Evolutionary conservation across 2,113 vertebrate genomes (phyloP), one percentile per base, ranked within the genome.

Genomic region (Tiliqua scincoides): DNA sequence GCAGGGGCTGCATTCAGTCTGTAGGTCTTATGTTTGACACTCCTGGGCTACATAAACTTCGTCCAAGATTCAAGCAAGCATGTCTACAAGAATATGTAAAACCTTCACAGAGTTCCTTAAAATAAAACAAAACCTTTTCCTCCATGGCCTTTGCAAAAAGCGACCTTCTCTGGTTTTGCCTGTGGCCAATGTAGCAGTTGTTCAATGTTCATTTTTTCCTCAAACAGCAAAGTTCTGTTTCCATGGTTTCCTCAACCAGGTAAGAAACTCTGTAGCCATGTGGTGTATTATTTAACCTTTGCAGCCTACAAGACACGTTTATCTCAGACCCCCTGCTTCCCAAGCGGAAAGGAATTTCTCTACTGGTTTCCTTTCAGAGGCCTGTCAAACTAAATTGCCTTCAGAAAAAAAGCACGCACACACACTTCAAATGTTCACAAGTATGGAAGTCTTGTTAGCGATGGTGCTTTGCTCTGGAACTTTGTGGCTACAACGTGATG

Each of bases 341-440:
- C 82, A 88, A 88, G 54, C 61, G 74, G 40, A 87, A 89, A 81
- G 68, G 86, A 90, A 92, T 85, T 85, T 82, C 65, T 81, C 61
- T 62, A 18, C 43, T 79, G 52, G 73, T 32, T 84, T 87, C 40
- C 57, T 84, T 61, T 86, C 77, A 90, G 73, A 78, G 43, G 37
- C 71, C 82, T 82, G 54, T 84, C 84, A 89, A 30, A 59, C 62
- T 71, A 37, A 84, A 82, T 84, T 86, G 68, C 57, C 32, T 76
- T 90, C 85, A 89, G 80, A 83, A 70, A 59, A n/a, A 40, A 73
- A 81, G 43, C 23, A 59, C 43, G 8, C 43, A 83, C 88, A 88
- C 27, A 89, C 85, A 85, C 48, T 74, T 71, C 25, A 83, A 43
- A 59, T 83, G 21, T 85, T 84, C 74, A 17, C 74, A 57, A 21